Percentiles rank a stretch among this genome's conserved stretches.
Conservation (phyloP, 2,888 invertebrate species). For the Himalopsyche japonica region DNA sequence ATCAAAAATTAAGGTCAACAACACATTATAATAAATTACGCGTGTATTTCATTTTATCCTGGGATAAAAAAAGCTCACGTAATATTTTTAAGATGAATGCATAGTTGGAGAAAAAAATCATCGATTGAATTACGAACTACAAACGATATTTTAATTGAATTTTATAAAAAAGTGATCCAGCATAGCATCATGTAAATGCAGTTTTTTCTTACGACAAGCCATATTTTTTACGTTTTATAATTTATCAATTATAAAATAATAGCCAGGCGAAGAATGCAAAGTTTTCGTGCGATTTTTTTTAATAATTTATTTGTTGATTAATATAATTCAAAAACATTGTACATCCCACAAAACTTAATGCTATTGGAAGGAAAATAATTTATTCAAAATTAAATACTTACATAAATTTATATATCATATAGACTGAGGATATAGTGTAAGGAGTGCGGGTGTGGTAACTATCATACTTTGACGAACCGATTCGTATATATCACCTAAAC, state of each 20-base stretch:
- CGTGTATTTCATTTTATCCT: neutral
- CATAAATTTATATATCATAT: too few relatives aligned
- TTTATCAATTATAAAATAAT: conserved; percentile 1
- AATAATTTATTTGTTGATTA: neutral
- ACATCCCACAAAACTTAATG: too few relatives aligned
- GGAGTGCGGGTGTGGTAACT: too few relatives aligned
- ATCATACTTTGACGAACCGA: too few relatives aligned
- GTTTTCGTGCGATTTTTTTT: neutral
- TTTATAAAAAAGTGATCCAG: neutral
- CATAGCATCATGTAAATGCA: conserved; percentile 15
- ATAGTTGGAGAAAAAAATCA: neutral
- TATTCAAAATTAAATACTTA: too few relatives aligned
- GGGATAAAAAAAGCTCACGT: neutral
- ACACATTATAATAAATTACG: neutral
- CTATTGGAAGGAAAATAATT: too few relatives aligned
- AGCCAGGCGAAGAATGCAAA: neutral
- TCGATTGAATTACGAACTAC: neutral
- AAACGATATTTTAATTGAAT: neutral
- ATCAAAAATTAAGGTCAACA: neutral
- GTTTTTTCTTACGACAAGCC: conserved; percentile 1
- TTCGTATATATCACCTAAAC: too few relatives aligned
- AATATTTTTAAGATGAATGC: neutral
- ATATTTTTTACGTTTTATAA: neutral
- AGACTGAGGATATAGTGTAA: too few relatives aligned
- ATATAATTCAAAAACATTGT: too few relatives aligned